A percentile compares a stretch with the other conserved stretches of the same genome.
phyloP scores from a whole-genome alignment of 2,113 vertebrate genomes.

The Brachyhypopomus occidentalis region DNA sequence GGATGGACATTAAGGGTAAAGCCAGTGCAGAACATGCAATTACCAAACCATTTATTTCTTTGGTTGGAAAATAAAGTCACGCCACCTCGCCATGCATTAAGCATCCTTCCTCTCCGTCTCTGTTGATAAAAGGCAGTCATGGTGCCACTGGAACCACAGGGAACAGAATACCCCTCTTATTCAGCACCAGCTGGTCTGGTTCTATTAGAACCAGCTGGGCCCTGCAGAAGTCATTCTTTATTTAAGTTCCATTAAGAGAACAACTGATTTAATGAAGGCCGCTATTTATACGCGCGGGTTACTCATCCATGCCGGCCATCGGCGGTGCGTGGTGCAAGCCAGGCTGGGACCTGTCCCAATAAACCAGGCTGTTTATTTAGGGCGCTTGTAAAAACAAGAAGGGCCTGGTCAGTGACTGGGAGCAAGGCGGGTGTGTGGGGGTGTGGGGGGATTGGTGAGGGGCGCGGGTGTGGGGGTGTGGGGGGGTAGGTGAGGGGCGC shows the following conservation, averaged over 20 bases:
- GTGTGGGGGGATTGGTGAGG: too few species aligned
- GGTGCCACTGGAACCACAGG: conserved; percentile 80
- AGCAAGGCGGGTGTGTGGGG: not conserved
- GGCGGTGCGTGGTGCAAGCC: conserved; percentile 48
- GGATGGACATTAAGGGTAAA: conserved; percentile 88
- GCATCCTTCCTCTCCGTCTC: conserved; percentile 66
- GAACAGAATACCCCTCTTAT: conserved; percentile 89
- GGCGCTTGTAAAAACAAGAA: conserved; percentile 66
- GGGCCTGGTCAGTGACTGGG: conserved; percentile 57
- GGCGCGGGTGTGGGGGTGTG: too few species aligned
- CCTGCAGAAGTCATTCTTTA: conserved; percentile 83
- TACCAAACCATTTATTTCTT: conserved; percentile 97
- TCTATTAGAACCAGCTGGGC: conserved; percentile 89
- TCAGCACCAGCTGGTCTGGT: conserved; percentile 70
- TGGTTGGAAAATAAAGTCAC: conserved; percentile 98
- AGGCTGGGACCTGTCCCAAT: conserved; percentile 63
- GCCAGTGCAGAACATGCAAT: conserved; percentile 90
- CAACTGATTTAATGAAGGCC: conserved; percentile 87
- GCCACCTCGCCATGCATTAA: conserved; percentile 93
- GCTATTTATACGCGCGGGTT: conserved; percentile 79
- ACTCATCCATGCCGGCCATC: conserved; percentile 72
- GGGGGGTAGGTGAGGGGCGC: conserved; percentile 29
- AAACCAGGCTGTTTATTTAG: conserved; percentile 74
- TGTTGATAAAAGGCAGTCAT: too few species aligned
- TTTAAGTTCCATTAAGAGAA: conserved; percentile 92